A percentile compares a stretch with the other conserved stretches of the same genome.
These are phyloP conservation scores for Lymantria dispar DNA, from an alignment of 2,888 invertebrate genomes.

Conservation along the genomic window DNA sequence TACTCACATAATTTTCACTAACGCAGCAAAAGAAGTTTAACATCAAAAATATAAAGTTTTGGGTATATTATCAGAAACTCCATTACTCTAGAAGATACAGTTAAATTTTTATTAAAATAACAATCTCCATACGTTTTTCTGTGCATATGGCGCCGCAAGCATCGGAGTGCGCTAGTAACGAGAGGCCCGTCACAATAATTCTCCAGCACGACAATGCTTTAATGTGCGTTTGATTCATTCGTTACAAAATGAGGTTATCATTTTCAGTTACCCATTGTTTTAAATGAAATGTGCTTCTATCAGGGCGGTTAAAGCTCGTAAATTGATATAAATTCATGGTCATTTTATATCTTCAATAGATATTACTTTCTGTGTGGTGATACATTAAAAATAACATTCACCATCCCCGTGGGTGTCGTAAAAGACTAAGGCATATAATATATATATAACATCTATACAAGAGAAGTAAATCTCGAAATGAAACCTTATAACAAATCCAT, in stretches of 20 bases:
- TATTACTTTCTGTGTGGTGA: too few species aligned
- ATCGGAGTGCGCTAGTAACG: conserved; percentile 72
- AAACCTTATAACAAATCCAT: too few species aligned
- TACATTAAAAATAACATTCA: too few species aligned
- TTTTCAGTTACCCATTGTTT: conserved; percentile 62
- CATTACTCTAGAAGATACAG: neutral
- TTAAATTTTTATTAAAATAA: neutral
- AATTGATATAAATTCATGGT: conserved; percentile 29
- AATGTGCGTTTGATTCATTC: conserved; percentile 80
- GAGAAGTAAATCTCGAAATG: too few species aligned
- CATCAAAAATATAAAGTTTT: too few species aligned
- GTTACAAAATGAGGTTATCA: conserved; percentile 79
- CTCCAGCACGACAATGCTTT: conserved; percentile 79
- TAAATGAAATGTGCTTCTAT: conserved; percentile 72
- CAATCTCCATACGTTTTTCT: conserved; percentile 34
- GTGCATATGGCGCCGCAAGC: conserved; percentile 46
- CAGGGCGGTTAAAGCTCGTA: conserved; percentile 22
- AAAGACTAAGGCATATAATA: too few species aligned
- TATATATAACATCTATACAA: too few species aligned
- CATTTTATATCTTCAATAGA: conserved; percentile 14
- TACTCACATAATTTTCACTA: too few species aligned
- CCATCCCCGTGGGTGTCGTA: too few species aligned
- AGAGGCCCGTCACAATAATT: conserved; percentile 79
- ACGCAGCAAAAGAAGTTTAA: too few species aligned
- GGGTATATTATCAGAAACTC: too few species aligned